These are phyloP conservation scores for Rhagologus leucostigma DNA, from an alignment of 2,113 vertebrate genomes.

Conservation along the genomic window DNA sequence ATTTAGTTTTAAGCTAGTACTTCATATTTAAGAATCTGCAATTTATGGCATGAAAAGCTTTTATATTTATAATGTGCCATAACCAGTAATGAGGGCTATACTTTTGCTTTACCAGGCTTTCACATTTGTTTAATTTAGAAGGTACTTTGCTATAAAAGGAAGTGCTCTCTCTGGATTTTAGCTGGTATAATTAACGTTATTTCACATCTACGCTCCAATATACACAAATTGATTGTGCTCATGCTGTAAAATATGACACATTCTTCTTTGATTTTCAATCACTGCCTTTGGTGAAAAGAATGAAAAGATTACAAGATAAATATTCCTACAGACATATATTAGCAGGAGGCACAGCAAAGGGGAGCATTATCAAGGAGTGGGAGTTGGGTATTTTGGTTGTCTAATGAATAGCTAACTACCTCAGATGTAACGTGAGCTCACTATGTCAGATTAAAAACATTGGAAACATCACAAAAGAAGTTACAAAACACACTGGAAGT, in stretches of 20 bases:
- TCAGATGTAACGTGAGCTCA: not conserved
- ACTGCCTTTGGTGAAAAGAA: slow-evolving; percentile 30
- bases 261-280: slow-evolving; percentile 31
- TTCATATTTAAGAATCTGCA: slow-evolving; percentile 51
- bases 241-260: slow-evolving; percentile 1
- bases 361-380: not conserved
- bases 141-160: slow-evolving; percentile 63
- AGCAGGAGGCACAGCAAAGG: not conserved
- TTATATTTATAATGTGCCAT: slow-evolving; percentile 59
- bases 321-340: slow-evolving; percentile 8
- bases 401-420: not conserved
- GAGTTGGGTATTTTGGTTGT: not conserved
- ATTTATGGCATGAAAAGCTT: slow-evolving; percentile 63
- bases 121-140: slow-evolving; percentile 68
- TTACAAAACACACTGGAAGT: not conserved
- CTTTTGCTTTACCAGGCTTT: slow-evolving; percentile 47
- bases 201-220: slow-evolving; percentile 42
- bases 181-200: slow-evolving; percentile 53
- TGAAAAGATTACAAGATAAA: slow-evolving; percentile 34
- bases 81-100: slow-evolving; percentile 50
- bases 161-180: slow-evolving; percentile 56
- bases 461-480: not conserved
- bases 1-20: slow-evolving; percentile 43
- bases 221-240: slow-evolving; percentile 55
- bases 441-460: not conserved